Evolutionary conservation across 2,797 vertebrate genomes (phyloP), one percentile per base, ranked within the genome.

Genomic region (Pteropus rufus): DNA sequence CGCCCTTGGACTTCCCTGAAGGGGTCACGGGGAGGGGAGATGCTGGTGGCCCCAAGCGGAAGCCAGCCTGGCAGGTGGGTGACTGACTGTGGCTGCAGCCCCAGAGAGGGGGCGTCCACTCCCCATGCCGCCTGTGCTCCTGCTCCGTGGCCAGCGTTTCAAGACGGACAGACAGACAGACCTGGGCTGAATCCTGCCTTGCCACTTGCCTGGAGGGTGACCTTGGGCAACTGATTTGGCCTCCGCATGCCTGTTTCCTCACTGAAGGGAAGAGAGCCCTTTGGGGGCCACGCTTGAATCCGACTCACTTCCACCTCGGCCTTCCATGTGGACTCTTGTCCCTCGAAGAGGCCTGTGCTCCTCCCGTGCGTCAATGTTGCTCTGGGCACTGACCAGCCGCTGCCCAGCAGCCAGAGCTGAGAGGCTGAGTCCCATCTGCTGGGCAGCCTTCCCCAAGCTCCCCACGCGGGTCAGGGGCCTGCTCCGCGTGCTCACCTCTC

Each of bases 381-480:
- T 5, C 24, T 14, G 46, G n/a, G n/a, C 80, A 54, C 90, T 4
- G 58, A 31, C 41, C 3, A 1, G 31, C 52, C 34, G 10, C 5
- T 0, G 24, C 21, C 69, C 62, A 12, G 67, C 31, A 0, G 1
- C 24, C 3, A 2, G 58, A 39, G 36, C 29, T 24, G 52, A 46
- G 10, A 24, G 44, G 49, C 58, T 0, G n/a, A 31, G 24, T 2
- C 12, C 12, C 14, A 34, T 65, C 24, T 12, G 34, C 64, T 36
- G 31, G 81, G 54, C 23, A 10, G 70, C 23, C n/a, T 10, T 7
- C 76, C 34, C n/a, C 2, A 7, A n/a, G 41, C 58, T 49, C 26
- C 34, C 41, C 36, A 0, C 5, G 21, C 0, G 7, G 16, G 41
- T 4, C 7, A 7, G 60, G 36, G 0, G 6, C 34, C 70, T 83